phyloP scores from a whole-genome alignment of 2,797 vertebrate genomes.

The Pseudopleuronectes americanus region DNA sequence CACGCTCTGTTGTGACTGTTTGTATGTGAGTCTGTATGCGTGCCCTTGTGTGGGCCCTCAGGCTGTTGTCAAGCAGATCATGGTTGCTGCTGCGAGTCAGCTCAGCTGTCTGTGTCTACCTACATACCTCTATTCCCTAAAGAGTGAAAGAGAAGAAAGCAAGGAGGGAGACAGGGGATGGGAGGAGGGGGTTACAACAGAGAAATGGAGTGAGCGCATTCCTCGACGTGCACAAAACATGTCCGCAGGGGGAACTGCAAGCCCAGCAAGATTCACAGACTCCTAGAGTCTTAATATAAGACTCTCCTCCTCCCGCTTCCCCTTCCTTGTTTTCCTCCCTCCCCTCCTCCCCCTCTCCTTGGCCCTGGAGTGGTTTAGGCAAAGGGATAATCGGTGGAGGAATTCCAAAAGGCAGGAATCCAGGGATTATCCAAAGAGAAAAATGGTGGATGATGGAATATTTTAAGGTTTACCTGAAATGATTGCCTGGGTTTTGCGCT shows the following conservation, averaged over 20 bases:
- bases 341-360: slow-evolving; percentile 4
- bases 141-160: slow-evolving; percentile 22
- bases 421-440: slow-evolving; percentile 61
- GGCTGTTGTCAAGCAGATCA: slow-evolving; percentile 79
- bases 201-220: slow-evolving; percentile 52
- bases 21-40: slow-evolving; percentile 34
- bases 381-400: slow-evolving; percentile 67
- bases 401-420: slow-evolving; percentile 67
- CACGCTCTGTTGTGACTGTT: slow-evolving; percentile 30
- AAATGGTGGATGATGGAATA: slow-evolving; percentile 69
- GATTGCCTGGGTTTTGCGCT: slow-evolving; percentile 44
- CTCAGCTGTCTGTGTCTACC: slow-evolving; percentile 59
- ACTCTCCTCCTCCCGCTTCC: slow-evolving; percentile 16
- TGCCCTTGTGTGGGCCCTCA: slow-evolving; percentile 57
- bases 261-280: slow-evolving; percentile 61
- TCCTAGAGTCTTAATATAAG: slow-evolving; percentile 44
- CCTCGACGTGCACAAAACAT: slow-evolving; percentile 65
- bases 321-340: slow-evolving; percentile 5
- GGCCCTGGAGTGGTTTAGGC: slow-evolving; percentile 48
- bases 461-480: slow-evolving; percentile 58
- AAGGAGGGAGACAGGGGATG: slow-evolving; percentile 15
- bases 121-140: slow-evolving; percentile 54
- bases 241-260: slow-evolving; percentile 68
- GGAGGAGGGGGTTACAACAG: slow-evolving; percentile 22
- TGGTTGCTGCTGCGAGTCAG: slow-evolving; percentile 51